These are phyloP conservation scores for Helicorthomorpha holstii DNA, from an alignment of 1,140 invertebrate species.

Conservation along the genomic window DNA sequence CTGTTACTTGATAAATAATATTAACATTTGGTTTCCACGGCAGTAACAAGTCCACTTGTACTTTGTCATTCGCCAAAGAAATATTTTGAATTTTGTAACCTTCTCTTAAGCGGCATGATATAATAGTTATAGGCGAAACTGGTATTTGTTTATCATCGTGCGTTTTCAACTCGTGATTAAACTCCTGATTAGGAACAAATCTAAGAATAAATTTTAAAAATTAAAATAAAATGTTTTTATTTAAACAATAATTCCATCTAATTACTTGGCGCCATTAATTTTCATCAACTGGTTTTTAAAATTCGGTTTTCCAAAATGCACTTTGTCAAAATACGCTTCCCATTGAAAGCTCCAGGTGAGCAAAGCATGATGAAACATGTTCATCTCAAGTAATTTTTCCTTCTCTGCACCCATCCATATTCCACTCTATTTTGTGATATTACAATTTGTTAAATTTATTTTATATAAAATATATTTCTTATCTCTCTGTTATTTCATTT, in stretches of 20 bases:
- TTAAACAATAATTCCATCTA: not conserved
- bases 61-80: conserved; percentile 18
- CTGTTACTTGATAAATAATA: conserved; percentile 46
- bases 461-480: not conserved
- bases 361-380: conserved; percentile 53
- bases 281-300: too few relatives aligned
- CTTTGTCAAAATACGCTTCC: conserved; percentile 10
- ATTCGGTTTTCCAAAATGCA: too few relatives aligned
- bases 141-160: conserved; percentile 45
- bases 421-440: too few relatives aligned
- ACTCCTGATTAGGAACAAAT: not conserved
- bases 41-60: conserved; percentile 47
- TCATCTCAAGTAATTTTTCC: too few relatives aligned
- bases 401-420: too few relatives aligned
- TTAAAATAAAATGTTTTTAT: not conserved
- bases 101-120: conserved; percentile 58
- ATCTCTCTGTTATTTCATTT: not conserved
- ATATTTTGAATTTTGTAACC: conserved; percentile 55
- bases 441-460: not conserved
- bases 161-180: conserved; percentile 37
- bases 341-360: conserved; percentile 57
- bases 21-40: conserved; percentile 58
- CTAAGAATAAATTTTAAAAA: not conserved
- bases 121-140: conserved; percentile 43
- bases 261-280: too few relatives aligned